A percentile compares a stretch with the other conserved stretches of the same genome.
These are phyloP conservation scores for Thalassarche chlororhynchos DNA, from an alignment of 2,113 vertebrate species.

Conservation along the genomic window DNA sequence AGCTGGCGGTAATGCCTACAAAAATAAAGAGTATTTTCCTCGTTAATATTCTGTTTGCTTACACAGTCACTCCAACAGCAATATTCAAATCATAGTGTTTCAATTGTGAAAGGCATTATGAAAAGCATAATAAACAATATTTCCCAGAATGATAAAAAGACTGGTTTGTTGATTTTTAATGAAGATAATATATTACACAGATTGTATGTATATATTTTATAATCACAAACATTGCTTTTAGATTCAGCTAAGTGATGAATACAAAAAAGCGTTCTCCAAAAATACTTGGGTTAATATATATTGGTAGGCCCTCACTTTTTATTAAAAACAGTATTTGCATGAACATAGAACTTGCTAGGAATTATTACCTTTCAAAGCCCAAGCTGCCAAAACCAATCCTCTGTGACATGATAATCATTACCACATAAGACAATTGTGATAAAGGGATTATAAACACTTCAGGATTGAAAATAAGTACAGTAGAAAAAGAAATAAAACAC, in stretches of 20 bases:
- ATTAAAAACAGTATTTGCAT: not conserved
- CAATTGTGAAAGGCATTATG: not conserved
- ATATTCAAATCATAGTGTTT: not conserved
- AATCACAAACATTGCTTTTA: not conserved
- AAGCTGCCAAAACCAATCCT: not conserved
- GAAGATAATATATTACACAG: not conserved
- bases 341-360: not conserved
- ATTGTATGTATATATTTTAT: not conserved
- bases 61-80: conserved; percentile 14
- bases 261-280: not conserved
- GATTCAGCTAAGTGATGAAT: not conserved
- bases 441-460: not conserved
- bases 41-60: conserved; percentile 59
- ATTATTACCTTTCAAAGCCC: not conserved
- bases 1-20: conserved; percentile 87
- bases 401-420: not conserved
- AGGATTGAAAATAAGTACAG: not conserved
- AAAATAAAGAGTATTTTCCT: conserved; percentile 56
- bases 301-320: not conserved
- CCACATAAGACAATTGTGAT: not conserved
- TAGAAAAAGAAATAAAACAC: not conserved
- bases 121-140: not conserved
- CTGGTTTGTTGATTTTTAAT: not conserved
- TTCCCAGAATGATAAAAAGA: not conserved
- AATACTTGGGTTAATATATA: not conserved